Evolutionary conservation across 2,797 vertebrate genomes (phyloP).

Genomic region (Chrosomus eos): DNA sequence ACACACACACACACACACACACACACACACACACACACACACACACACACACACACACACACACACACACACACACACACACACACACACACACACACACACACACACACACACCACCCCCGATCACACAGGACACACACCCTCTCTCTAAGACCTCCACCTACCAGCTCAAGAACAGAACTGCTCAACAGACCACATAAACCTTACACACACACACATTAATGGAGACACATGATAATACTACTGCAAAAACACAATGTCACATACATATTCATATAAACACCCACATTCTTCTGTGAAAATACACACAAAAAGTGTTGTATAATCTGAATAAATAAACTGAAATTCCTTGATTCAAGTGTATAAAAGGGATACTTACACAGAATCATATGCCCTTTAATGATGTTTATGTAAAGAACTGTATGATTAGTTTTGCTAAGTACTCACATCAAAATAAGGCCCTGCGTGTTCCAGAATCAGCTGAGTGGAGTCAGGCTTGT

Average conservation of each 20-base stretch:
- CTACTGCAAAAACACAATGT: conserved; percentile 1
- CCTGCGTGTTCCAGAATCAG: conserved; percentile 96
- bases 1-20: conserved; percentile 28
- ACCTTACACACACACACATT: neutral
- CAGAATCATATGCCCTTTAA: neutral
- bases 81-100: neutral
- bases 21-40: conserved; percentile 24
- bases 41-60: conserved; percentile 10
- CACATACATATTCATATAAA: conserved; percentile 18
- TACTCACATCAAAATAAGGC: conserved; percentile 95
- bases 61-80: neutral
- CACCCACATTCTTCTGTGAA: conserved; percentile 11
- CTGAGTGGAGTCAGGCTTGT: conserved; percentile 98
- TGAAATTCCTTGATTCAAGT: neutral
- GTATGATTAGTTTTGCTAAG: neutral
- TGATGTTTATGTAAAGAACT: neutral
- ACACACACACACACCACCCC: neutral
- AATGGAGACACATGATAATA: neutral
- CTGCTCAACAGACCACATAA: conserved; percentile 1
- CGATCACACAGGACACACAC: conserved; percentile 7
- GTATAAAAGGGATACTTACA: neutral
- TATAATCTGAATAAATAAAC: conserved; percentile 26
- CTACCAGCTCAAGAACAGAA: conserved; percentile 27
- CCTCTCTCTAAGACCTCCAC: conserved; percentile 30
- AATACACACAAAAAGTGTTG: neutral